These are phyloP conservation scores for Drosophila miranda DNA, from an alignment of 1,140 invertebrate species.

Conservation along the genomic window DNA sequence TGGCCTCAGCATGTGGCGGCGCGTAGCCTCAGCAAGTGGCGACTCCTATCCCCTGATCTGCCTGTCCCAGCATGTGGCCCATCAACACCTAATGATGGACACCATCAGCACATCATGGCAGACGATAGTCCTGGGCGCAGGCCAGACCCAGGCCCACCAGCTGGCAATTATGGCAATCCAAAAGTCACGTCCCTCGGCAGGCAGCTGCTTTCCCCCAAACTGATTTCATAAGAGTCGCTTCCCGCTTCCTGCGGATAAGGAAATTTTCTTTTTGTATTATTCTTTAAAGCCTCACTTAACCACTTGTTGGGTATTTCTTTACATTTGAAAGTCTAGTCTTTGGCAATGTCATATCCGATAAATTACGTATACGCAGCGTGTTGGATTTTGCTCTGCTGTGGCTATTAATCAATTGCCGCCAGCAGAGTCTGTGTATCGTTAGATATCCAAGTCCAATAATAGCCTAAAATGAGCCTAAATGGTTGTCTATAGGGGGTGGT, in stretches of 20 bases:
- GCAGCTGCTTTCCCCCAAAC: conserved; percentile 56
- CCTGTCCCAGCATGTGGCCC: conserved; percentile 38
- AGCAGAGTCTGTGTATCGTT: conserved; percentile 3
- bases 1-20: conserved; percentile 36
- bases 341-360: conserved; percentile 48
- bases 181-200: conserved; percentile 62
- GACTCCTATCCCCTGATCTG: conserved; percentile 5
- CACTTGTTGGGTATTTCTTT: conserved; percentile 24
- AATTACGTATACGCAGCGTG: conserved; percentile 56
- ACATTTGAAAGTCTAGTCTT: conserved; percentile 39
- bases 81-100: conserved; percentile 70
- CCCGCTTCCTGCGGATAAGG: background rate
- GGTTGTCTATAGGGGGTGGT: conserved; percentile 6
- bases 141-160: conserved; percentile 8
- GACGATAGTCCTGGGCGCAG: conserved; percentile 10
- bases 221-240: conserved; percentile 60
- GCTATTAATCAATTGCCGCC: conserved; percentile 63
- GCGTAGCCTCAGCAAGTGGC: conserved; percentile 33
- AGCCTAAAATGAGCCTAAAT: conserved; percentile 64
- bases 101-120: conserved; percentile 60
- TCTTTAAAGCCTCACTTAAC: conserved; percentile 5
- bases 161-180: conserved; percentile 66
- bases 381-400: conserved; percentile 24
- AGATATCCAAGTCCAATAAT: conserved; percentile 60
- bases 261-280: background rate